Conservation (phyloP, 2,888 invertebrate genomes). For the Lasioglossum calceatum region DNA sequence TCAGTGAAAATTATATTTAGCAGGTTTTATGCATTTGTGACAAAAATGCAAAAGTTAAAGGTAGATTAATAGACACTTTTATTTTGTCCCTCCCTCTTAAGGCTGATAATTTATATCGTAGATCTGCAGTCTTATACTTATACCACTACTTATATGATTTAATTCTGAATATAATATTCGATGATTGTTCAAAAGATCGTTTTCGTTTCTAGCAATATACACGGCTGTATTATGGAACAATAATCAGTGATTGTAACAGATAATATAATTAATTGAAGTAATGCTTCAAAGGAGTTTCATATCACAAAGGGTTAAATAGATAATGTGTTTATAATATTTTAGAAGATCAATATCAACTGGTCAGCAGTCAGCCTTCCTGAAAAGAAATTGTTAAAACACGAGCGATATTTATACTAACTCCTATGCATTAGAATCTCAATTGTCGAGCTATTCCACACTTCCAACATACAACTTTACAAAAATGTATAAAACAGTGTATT, state of each 20-base stretch:
- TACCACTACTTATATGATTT: not conserved
- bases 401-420: not conserved
- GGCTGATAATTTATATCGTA: not conserved
- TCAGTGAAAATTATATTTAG: not conserved
- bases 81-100: not conserved
- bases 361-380: not conserved
- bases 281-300: slow-evolving; percentile 1
- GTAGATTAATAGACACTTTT: not conserved
- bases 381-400: not conserved
- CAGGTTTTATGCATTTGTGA: not conserved
- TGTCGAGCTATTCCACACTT: too few relatives aligned
- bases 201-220: not conserved
- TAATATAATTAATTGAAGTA: slow-evolving; percentile 4
- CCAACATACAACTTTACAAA: too few relatives aligned
- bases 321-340: not conserved
- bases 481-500: too few relatives aligned
- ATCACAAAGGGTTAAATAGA: not conserved
- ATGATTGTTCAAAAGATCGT: not conserved
- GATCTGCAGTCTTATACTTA: not conserved
- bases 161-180: not conserved
- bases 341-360: not conserved
- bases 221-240: not conserved
- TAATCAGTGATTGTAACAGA: not conserved
- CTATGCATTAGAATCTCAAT: not conserved
- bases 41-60: not conserved